phyloP scores from a whole-genome alignment of 64 coral and sea anemone genomes.

The Anthopleura sola region DNA sequence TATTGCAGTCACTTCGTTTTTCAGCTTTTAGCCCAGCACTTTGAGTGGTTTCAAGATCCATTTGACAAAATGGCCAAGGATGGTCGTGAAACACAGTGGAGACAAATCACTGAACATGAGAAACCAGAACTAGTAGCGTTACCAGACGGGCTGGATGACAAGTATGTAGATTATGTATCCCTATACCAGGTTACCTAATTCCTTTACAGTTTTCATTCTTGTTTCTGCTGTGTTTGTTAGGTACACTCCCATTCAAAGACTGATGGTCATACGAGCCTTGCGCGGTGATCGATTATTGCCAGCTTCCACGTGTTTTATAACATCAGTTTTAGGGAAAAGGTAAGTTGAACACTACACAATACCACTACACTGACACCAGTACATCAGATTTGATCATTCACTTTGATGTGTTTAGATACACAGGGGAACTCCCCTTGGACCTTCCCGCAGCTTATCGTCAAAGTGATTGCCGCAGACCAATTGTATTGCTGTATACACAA shows the following conservation, averaged over 20 bases:
- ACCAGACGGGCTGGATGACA: slow-evolving; percentile 92
- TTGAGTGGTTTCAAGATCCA: slow-evolving; percentile 97
- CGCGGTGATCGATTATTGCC: slow-evolving; percentile 87
- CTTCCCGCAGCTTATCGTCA: slow-evolving; percentile 84
- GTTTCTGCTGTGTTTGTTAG: slow-evolving; percentile 6
- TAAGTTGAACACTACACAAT: background rate
- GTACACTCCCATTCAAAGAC: slow-evolving; percentile 81
- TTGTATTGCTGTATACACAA: slow-evolving; percentile 78
- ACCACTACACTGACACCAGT: background rate
- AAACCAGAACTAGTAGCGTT: slow-evolving; percentile 93
- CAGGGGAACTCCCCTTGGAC: slow-evolving; percentile 76
- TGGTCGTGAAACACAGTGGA: slow-evolving; percentile 96
- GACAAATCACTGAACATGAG: slow-evolving; percentile 94
- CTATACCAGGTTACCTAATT: background rate
- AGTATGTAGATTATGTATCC: slow-evolving; percentile 45
- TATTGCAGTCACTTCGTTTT: background rate
- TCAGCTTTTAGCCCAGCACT: slow-evolving; percentile 78
- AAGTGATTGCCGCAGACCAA: slow-evolving; percentile 84
- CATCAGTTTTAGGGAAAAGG: slow-evolving; percentile 89
- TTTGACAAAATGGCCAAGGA: slow-evolving; percentile 98
- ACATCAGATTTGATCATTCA: background rate
- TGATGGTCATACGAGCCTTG: slow-evolving; percentile 93
- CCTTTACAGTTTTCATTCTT: background rate
- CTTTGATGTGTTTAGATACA: slow-evolving; percentile 50
- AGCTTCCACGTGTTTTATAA: slow-evolving; percentile 86